A percentile compares a stretch with the other conserved stretches of the same genome.
phyloP scores from a whole-genome alignment of 1,140 invertebrate genomes.

The Pissodes strobi region DNA sequence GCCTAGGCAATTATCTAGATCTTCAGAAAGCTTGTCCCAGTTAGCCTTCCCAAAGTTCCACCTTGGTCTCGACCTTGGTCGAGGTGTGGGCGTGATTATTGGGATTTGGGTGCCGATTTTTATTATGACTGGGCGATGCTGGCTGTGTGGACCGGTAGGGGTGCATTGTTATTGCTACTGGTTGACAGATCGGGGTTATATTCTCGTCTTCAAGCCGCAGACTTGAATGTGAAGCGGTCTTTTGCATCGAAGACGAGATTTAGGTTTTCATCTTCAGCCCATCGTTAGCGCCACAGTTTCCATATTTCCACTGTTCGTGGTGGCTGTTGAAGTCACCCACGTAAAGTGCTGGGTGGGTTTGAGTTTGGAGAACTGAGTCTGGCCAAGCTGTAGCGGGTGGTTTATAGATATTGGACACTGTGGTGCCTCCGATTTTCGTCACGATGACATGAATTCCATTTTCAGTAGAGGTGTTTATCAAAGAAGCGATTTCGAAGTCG shows the following conservation, averaged over 20 bases:
- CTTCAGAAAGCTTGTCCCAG: not conserved
- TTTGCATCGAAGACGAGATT: not conserved
- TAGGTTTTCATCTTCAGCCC: not conserved
- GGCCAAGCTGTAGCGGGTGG: constrained; percentile 3
- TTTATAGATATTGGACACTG: constrained; percentile 6
- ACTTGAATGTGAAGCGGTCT: not conserved
- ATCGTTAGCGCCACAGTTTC: not conserved
- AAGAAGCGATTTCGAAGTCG: not conserved
- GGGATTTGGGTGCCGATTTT: not conserved
- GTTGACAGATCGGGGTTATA: not conserved
- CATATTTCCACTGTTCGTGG: not conserved
- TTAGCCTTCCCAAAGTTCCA: too few species aligned
- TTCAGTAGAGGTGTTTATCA: constrained; percentile 6
- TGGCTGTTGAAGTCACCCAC: too few species aligned
- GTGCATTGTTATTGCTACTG: too few species aligned
- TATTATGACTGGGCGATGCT: not conserved
- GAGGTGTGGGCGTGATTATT: not conserved
- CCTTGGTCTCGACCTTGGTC: not conserved
- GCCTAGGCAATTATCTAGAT: too few species aligned
- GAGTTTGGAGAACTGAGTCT: constrained; percentile 6
- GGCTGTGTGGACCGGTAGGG: not conserved
- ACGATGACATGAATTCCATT: constrained; percentile 6
- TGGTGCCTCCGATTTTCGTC: constrained; percentile 1
- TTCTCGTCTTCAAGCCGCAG: not conserved
- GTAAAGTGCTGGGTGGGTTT: constrained; percentile 4